Percentiles rank a stretch among this genome's conserved stretches.
Conservation (phyloP, 2,113 vertebrate species). For the Thymallus thymallus region DNA sequence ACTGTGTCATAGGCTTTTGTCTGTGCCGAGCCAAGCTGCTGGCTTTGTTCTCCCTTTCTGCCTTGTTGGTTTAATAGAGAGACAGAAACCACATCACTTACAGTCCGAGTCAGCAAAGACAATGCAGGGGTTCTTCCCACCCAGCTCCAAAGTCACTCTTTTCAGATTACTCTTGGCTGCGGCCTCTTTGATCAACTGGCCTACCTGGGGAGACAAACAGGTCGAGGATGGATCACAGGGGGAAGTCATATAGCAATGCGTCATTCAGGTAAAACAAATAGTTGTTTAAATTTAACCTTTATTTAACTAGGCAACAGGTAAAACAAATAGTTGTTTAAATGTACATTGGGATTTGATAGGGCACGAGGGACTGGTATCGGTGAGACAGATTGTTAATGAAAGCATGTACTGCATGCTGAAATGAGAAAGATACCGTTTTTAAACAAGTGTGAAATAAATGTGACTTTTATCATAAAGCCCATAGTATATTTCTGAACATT, state of each 20-base stretch:
- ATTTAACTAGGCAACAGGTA: too few relatives aligned
- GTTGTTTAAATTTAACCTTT: neutral
- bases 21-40: neutral
- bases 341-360: neutral
- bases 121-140: constrained; percentile 95
- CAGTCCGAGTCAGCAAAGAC: constrained; percentile 91
- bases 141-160: constrained; percentile 90
- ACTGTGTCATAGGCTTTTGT: neutral
- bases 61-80: constrained; percentile 5
- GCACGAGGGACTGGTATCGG: neutral
- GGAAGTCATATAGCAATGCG: neutral
- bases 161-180: constrained; percentile 93
- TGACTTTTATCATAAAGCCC: too few relatives aligned
- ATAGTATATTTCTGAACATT: too few relatives aligned
- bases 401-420: neutral
- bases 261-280: neutral
- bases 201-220: constrained; percentile 75
- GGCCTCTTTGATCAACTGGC: constrained; percentile 89
- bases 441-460: too few relatives aligned
- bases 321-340: neutral
- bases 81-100: constrained; percentile 72
- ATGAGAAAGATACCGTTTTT: too few relatives aligned
- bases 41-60: constrained; percentile 7
- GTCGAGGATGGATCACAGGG: neutral
- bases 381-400: neutral